Conservation (phyloP, 2,113 vertebrate species). For the Electrona antarctica region DNA sequence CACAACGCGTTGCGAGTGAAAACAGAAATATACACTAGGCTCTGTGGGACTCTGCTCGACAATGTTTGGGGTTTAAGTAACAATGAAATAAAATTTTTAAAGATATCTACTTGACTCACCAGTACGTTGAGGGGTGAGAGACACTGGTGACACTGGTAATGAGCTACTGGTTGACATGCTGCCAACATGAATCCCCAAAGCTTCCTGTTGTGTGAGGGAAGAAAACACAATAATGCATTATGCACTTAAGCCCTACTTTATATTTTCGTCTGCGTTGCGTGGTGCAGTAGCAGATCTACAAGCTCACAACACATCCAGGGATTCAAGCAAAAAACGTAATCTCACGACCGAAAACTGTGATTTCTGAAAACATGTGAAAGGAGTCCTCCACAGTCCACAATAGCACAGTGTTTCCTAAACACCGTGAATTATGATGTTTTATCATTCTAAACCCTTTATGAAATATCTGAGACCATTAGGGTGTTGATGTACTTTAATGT, state of each 20-base stretch:
- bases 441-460: too few relatives aligned
- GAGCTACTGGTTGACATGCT: constrained; percentile 66
- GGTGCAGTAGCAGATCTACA: neutral
- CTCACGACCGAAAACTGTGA: too few relatives aligned
- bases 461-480: too few relatives aligned
- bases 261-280: too few relatives aligned
- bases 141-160: constrained; percentile 21
- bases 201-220: constrained; percentile 79
- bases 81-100: neutral
- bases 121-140: constrained; percentile 19
- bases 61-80: too few relatives aligned
- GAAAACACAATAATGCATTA: neutral
- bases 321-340: neutral
- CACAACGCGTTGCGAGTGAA: too few relatives aligned
- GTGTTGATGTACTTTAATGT: too few relatives aligned
- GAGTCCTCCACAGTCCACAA: too few relatives aligned
- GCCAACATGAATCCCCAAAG: constrained; percentile 85
- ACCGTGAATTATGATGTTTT: too few relatives aligned
- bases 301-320: neutral
- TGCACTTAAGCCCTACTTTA: neutral
- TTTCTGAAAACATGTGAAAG: too few relatives aligned
- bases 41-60: too few relatives aligned
- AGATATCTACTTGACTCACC: constrained; percentile 16
- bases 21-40: too few relatives aligned
- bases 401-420: neutral